These are phyloP conservation scores for Pinna nobilis DNA, from an alignment of 1,140 invertebrate species.

Conservation along the genomic window DNA sequence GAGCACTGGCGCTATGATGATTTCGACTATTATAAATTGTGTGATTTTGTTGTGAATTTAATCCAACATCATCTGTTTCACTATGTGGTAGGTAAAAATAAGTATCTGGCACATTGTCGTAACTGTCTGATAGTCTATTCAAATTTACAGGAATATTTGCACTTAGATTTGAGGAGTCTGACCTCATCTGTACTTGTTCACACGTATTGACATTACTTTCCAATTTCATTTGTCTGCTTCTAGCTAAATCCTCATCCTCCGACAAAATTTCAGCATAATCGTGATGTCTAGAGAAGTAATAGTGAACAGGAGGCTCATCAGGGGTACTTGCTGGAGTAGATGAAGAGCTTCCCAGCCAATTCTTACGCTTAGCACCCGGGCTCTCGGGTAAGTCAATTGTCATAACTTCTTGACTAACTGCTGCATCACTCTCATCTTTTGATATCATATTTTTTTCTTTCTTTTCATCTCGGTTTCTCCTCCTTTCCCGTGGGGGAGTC, in stretches of 20 bases:
- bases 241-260: slow-evolving; percentile 44
- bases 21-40: slow-evolving; percentile 5
- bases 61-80: slow-evolving; percentile 9
- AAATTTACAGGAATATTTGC: not conserved
- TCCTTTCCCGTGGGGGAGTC: slow-evolving; percentile 31
- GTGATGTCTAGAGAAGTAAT: slow-evolving; percentile 59
- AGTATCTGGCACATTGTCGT: slow-evolving; percentile 29
- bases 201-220: not conserved
- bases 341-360: slow-evolving; percentile 39
- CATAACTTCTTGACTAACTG: slow-evolving; percentile 16
- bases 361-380: slow-evolving; percentile 52
- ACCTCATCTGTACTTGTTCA: not conserved
- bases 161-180: not conserved
- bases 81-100: slow-evolving; percentile 14
- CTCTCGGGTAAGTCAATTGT: slow-evolving; percentile 52
- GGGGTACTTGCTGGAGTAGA: slow-evolving; percentile 38
- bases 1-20: slow-evolving; percentile 21
- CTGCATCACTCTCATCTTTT: not conserved
- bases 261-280: slow-evolving; percentile 68
- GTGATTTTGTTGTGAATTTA: not conserved
- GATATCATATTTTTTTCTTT: slow-evolving; percentile 8
- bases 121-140: slow-evolving; percentile 16
- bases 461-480: not conserved
- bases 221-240: slow-evolving; percentile 9
- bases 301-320: slow-evolving; percentile 42